Conservation (phyloP, 2,888 invertebrate genomes). For the Morpho helenor region DNA sequence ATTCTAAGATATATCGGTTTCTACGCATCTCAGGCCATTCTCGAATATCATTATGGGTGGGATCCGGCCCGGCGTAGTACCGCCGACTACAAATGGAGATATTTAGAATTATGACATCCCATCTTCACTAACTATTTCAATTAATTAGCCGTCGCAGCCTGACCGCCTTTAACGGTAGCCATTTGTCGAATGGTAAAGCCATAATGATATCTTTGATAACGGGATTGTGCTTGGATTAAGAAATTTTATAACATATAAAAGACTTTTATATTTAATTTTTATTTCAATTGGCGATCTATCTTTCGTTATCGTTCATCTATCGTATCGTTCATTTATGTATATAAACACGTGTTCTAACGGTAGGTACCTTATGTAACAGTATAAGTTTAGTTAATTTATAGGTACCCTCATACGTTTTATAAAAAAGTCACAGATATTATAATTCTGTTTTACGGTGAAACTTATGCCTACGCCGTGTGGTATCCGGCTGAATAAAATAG, state of each 20-base stretch:
- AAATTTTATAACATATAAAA: constrained; percentile 3
- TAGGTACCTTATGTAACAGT: no score
- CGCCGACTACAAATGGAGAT: constrained; percentile 39
- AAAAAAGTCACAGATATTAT: no score
- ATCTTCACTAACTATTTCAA: constrained; percentile 58
- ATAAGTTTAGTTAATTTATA: no score
- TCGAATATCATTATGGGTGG: constrained; percentile 16
- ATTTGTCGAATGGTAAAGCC: constrained; percentile 36
- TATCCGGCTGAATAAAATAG: no score
- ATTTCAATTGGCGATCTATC: no score
- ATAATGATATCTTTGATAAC: constrained; percentile 17
- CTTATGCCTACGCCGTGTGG: no score
- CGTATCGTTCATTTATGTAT: no score
- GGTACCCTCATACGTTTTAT: no score
- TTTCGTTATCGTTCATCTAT: no score
- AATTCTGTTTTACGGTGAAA: no score
- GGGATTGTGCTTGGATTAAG: constrained; percentile 16
- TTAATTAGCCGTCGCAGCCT: constrained; percentile 47
- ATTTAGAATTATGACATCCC: constrained; percentile 55
- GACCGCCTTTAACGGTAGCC: constrained; percentile 47
- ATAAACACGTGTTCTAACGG: no score
- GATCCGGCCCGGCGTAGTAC: constrained; percentile 7
- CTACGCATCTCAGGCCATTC: background rate
- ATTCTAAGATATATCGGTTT: background rate
- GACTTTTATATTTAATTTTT: no score